A percentile compares a stretch with the other conserved stretches of the same genome.
Evolutionary conservation across 2,113 vertebrate species (phyloP).

Genomic region (Scomber japonicus): DNA sequence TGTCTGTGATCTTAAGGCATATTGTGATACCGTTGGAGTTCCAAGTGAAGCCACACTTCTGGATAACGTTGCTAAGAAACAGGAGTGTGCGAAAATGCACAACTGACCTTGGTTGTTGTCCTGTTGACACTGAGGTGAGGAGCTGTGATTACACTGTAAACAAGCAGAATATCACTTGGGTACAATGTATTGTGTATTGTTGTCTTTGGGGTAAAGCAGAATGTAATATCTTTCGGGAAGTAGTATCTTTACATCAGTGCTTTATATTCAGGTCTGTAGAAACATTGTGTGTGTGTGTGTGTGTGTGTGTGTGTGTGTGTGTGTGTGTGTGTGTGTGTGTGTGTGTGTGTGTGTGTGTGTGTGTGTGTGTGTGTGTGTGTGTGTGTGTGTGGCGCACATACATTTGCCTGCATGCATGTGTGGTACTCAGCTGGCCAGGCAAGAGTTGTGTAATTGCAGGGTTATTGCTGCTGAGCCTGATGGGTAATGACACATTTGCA

Average conservation of each 20-base stretch:
- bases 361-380: slow-evolving; percentile 28
- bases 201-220: neutral
- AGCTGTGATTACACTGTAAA: slow-evolving; percentile 67
- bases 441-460: slow-evolving; percentile 93
- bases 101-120: slow-evolving; percentile 71
- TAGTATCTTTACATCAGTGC: slow-evolving; percentile 27
- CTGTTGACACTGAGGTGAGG: slow-evolving; percentile 68
- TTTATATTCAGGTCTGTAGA: slow-evolving; percentile 9
- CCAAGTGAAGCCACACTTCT: slow-evolving; percentile 46
- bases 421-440: slow-evolving; percentile 82
- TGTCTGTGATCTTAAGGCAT: slow-evolving; percentile 46
- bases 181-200: slow-evolving; percentile 19
- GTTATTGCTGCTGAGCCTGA: slow-evolving; percentile 96
- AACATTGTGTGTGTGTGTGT: slow-evolving; percentile 28
- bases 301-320: slow-evolving; percentile 38
- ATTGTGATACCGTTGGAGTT: slow-evolving; percentile 41
- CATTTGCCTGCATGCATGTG: slow-evolving; percentile 45
- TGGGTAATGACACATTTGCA: slow-evolving; percentile 99
- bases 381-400: slow-evolving; percentile 30
- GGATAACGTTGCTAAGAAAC: slow-evolving; percentile 83
- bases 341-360: slow-evolving; percentile 28
- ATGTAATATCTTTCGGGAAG: slow-evolving; percentile 22
- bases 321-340: too few relatives aligned
- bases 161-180: slow-evolving; percentile 31
- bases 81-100: slow-evolving; percentile 67